Conservation (phyloP, 37 sponge, comb jelly and placozoan genomes). For the Chondrosia reniformis region DNA sequence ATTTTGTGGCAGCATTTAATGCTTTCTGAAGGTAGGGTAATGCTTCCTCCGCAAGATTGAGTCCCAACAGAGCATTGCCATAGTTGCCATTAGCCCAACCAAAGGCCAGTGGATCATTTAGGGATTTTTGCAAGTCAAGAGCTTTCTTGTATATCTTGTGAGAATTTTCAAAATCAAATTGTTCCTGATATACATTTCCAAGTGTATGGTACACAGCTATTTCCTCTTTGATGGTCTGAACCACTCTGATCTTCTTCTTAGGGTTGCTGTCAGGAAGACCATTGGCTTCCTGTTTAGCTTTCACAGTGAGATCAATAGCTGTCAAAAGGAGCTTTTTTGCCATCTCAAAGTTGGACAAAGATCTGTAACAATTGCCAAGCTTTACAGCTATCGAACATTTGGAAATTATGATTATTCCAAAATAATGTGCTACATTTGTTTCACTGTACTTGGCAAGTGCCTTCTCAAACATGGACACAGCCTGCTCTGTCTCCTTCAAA, state of each 20-base stretch:
- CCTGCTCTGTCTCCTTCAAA: constrained; percentile 7
- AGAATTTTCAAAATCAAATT: constrained; percentile 40
- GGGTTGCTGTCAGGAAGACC: neutral
- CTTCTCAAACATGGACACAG: constrained; percentile 24
- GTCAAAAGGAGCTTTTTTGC: neutral
- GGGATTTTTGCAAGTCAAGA: constrained; percentile 23
- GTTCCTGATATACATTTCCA: constrained; percentile 58
- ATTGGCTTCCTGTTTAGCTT: neutral
- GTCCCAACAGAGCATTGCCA: constrained; percentile 68
- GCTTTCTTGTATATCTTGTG: constrained; percentile 35
- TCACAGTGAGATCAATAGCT: constrained; percentile 7
- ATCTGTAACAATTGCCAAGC: neutral
- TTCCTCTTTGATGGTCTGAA: constrained; percentile 12
- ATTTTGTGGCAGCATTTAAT: constrained; percentile 28
- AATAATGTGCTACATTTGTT: constrained; percentile 19
- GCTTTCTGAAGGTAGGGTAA: constrained; percentile 51
- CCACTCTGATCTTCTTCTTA: neutral
- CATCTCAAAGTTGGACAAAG: neutral
- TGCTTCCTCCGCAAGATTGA: constrained; percentile 39
- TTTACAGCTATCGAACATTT: constrained; percentile 23
- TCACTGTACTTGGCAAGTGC: constrained; percentile 15
- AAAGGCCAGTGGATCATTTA: constrained; percentile 29
- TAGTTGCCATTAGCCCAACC: constrained; percentile 80
- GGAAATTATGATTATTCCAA: constrained; percentile 27
- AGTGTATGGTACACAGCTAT: constrained; percentile 36